A percentile compares a stretch with the other conserved stretches of the same genome.
Evolutionary conservation across 2,888 invertebrate genomes (phyloP).

Genomic region (Chloromyia formosa): DNA sequence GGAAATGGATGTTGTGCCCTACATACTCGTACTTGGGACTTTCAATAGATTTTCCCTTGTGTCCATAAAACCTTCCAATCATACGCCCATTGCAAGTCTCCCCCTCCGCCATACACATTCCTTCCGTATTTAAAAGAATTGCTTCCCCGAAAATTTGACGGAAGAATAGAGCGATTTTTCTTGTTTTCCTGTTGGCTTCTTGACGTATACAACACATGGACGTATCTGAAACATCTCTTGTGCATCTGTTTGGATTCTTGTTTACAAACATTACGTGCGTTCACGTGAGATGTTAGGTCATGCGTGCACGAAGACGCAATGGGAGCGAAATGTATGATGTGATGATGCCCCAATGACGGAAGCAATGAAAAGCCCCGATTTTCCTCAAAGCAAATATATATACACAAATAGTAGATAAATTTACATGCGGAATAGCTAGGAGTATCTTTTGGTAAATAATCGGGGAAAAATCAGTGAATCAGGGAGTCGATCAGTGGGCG

Average conservation of each 20-base stretch:
- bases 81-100: no score
- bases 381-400: no score
- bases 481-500: no score
- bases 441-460: no score
- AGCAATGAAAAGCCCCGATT: no score
- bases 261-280: conserved; percentile 10
- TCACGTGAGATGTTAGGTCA: conserved; percentile 6
- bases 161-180: neutral
- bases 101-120: no score
- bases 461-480: no score
- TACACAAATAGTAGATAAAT: no score
- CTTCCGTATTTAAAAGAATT: neutral
- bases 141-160: neutral
- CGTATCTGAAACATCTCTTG: neutral
- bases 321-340: neutral
- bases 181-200: neutral
- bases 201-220: no score
- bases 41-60: neutral
- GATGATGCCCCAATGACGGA: neutral
- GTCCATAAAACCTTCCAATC: neutral
- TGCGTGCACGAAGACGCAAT: neutral
- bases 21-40: neutral
- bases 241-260: neutral
- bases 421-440: no score
- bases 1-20: neutral